phyloP scores from a whole-genome alignment of 2,888 invertebrate genomes.

The Ecliptopera silaceata region DNA sequence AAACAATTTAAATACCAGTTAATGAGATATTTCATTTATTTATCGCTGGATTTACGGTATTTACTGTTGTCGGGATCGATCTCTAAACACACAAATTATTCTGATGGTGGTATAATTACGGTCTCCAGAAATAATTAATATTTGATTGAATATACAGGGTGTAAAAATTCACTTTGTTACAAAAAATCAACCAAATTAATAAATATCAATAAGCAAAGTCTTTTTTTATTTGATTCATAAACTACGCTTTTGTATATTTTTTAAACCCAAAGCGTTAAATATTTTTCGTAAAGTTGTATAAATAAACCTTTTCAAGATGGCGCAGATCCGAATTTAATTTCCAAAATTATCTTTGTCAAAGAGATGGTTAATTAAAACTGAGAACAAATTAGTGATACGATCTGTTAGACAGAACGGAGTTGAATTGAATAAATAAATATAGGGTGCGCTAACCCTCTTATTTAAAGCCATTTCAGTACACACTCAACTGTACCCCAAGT shows the following conservation, averaged over 20 bases:
- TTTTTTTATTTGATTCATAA: no score
- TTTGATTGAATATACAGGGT: no score
- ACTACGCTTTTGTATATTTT: no score
- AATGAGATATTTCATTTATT: not conserved
- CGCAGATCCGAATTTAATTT: conserved; percentile 53
- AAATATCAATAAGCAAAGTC: no score
- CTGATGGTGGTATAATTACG: no score
- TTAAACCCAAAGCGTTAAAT: not conserved
- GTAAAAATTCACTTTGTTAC: no score
- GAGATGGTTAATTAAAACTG: conserved; percentile 56
- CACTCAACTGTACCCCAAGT: no score
- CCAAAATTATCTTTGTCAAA: conserved; percentile 54
- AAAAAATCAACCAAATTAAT: no score
- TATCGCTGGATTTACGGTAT: not conserved
- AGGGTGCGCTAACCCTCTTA: not conserved
- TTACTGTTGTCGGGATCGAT: not conserved
- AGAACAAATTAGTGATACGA: conserved; percentile 48
- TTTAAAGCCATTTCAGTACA: not conserved
- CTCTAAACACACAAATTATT: no score
- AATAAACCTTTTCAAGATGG: conserved; percentile 50
- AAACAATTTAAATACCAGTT: not conserved
- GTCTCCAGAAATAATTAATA: no score
- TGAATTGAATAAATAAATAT: conserved; percentile 1
- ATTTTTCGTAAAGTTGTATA: conserved; percentile 33
- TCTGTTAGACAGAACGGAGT: no score